Base-by-base conservation (phyloP, 1,140 invertebrate species). In the Ips nitidus region DNA sequence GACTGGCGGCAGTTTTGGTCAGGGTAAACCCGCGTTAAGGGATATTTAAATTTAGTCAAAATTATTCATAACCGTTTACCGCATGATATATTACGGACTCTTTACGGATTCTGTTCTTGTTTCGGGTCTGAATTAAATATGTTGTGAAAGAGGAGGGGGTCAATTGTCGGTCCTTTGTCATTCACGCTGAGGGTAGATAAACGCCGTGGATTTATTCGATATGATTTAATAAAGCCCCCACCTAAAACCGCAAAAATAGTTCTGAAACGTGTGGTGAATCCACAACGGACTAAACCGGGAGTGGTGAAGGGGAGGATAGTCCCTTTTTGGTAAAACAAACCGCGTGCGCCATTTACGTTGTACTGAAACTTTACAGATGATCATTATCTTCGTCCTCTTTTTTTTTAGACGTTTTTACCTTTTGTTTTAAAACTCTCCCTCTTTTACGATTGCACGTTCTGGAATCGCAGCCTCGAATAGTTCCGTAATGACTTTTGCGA, bases 301-400 rank as follows among this genome's bases (percentile, higher is more conserved):
- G 38, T 22, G 22, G 22, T 22, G 22, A 22, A 22, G 45, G 7
- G 45, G 6, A 6, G 6, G 7, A 50, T 50, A 6, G 45, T 50
- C 45, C 45, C 45, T 22, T 50, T 50, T 67, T 67, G 41, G 56
- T 59, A 59, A 67, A 67, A 59, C 65, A 59, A 66, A 47, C 65
- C 65, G 55, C 65, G 65, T 66, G 52, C 63, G 53, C 63, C 63
- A 66, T 67, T 67, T 67, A 59, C 59, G 65, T 67, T 67, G 65
- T 67, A 59, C 56, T 59, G 55, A 67, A 67, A 67, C 65, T 67
- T 67, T 67, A 59, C 65, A 60, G 65, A 59, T 60, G 65, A 67
- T 67, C 65, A 60, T 67, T 67, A 67, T 67, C 55, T 42, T 41
- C 65, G 65, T 45, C 55, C 56, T 8, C 37, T 47, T 45, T 41